A percentile compares a stretch with the other conserved stretches of the same genome.
Conservation (phyloP, 2,113 vertebrate species). For the Microtus montanus region DNA sequence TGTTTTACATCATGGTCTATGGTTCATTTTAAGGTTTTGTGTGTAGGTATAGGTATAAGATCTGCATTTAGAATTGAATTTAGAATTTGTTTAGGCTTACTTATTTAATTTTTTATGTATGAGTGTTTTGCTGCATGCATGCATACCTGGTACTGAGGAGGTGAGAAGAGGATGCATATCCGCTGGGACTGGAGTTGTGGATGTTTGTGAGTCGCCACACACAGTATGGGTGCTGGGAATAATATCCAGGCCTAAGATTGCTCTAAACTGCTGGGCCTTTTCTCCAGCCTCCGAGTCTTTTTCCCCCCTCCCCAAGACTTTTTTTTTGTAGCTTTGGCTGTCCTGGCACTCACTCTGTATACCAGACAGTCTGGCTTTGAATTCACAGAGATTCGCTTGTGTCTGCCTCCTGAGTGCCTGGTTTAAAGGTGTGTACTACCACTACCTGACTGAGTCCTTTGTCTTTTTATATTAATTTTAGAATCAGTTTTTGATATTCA, state of each 20-base stretch:
- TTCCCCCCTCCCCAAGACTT: background rate
- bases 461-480: background rate
- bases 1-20: background rate
- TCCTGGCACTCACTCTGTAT: background rate
- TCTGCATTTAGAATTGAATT: background rate
- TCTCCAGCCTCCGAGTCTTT: background rate
- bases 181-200: background rate
- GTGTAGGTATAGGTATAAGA: background rate
- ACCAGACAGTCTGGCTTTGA: background rate
- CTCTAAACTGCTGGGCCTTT: background rate
- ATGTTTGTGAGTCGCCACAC: background rate
- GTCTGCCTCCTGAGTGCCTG: background rate
- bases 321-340: background rate
- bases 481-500: background rate
- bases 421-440: background rate
- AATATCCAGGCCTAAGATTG: background rate
- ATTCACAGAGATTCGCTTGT: background rate
- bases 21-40: background rate
- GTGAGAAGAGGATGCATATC: background rate
- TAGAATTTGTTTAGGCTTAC: background rate
- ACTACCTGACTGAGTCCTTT: background rate
- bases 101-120: background rate
- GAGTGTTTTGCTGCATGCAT: background rate
- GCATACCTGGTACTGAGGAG: background rate
- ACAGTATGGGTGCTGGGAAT: background rate